Evolutionary conservation across 2,797 vertebrate species (phyloP), one percentile per base, ranked within the genome.

Genomic region (Choloepus didactylus): DNA sequence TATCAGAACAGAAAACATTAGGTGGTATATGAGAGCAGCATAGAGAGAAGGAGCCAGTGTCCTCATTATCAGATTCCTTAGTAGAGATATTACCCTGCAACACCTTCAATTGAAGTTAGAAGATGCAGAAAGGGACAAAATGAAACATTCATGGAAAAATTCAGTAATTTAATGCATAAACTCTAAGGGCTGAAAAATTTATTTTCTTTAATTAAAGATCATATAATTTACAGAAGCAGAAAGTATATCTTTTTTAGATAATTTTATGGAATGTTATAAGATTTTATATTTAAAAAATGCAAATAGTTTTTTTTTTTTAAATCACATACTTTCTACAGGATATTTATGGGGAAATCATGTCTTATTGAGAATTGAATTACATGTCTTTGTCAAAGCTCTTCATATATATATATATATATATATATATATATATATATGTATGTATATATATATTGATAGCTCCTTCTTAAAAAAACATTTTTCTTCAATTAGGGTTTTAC

Each of bases 241-340:
- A 59, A 89, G 31, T 67, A 27, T 31, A 49, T 25, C 51, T 93
- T 92, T 85, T 88, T 46, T 23, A 76, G 54, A 66, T 88, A 64
- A 75, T 73, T 87, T 80, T 76, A 85, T 72, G 60, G 23, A 11
- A n/a, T 88, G 38, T 91, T 29, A 88, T 89, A 91, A 51, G 35
- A 93, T 44, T 93, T 95, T 82, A 93, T 59, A 56, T 80, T 51
- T 91, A 72, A 51, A 75, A 87, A 95, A 64, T 56, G 59, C n/a
- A 19, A 87, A 79, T 86, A 87, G 49, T 35, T 35, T 35, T 6
- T 87, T 6, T 87, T 79, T 93, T 41, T 1, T 27, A 89, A 88
- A 72, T 60, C 1, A 18, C 5, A 59, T 59, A 51, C 12, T 94
- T 84, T 62, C 29, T 76, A 46, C 6, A 46, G 15, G 15, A n/a